phyloP scores from a whole-genome alignment of 2,113 vertebrate species.

The Rissa tridactyla region DNA sequence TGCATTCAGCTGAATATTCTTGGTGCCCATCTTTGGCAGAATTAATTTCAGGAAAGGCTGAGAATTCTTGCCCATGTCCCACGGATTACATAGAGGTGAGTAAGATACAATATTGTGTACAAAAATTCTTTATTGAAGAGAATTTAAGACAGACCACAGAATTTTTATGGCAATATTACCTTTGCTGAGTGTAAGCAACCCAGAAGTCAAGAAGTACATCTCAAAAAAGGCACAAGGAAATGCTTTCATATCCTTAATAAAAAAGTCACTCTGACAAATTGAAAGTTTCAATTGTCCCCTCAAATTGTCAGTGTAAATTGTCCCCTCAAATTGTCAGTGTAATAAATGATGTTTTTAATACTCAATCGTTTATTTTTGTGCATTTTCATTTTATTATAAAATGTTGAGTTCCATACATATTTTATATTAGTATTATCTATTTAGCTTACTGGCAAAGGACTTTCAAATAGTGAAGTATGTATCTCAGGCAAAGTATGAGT shows the following conservation, averaged over 20 bases:
- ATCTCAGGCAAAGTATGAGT: background rate
- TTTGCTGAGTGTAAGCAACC: background rate
- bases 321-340: background rate
- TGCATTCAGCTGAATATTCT: conserved; percentile 64
- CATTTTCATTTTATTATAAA: background rate
- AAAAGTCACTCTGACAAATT: background rate
- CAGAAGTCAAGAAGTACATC: background rate
- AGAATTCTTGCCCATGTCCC: conserved; percentile 81
- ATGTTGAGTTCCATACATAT: background rate
- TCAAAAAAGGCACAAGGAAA: background rate
- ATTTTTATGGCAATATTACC: background rate
- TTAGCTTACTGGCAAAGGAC: background rate
- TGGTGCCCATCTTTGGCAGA: conserved; percentile 80
- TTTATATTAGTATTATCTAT: background rate
- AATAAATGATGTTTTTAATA: background rate
- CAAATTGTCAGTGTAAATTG: background rate
- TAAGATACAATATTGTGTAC: background rate
- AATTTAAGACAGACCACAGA: background rate
- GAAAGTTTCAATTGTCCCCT: background rate
- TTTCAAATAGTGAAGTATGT: background rate
- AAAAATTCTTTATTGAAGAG: background rate
- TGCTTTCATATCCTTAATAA: background rate
- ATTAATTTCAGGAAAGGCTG: conserved; percentile 79
- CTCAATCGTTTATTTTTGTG: background rate
- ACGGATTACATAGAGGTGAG: conserved; percentile 80